These are phyloP conservation scores for Iphiclides podalirius DNA, from an alignment of 2,888 invertebrate species.

Conservation along the genomic window DNA sequence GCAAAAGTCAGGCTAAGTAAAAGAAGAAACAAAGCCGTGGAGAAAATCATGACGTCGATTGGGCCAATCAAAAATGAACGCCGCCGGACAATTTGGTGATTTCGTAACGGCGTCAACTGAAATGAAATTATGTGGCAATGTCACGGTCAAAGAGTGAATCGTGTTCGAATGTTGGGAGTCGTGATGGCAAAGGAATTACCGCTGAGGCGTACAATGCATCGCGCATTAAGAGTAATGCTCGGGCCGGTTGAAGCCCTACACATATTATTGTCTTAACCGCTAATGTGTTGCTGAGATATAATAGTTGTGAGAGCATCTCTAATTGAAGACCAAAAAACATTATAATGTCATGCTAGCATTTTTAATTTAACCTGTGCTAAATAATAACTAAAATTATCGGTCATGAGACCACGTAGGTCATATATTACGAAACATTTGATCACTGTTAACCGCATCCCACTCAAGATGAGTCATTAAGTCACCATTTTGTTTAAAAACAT, in stretches of 20 bases:
- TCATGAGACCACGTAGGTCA: too few species aligned
- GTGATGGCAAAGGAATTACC: slow-evolving; percentile 65
- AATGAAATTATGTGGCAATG: slow-evolving; percentile 61
- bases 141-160: slow-evolving; percentile 61
- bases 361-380: too few species aligned
- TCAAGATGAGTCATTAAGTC: not conserved
- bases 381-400: too few species aligned
- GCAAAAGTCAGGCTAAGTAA: too few species aligned
- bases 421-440: not conserved
- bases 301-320: slow-evolving; percentile 34
- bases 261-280: slow-evolving; percentile 60
- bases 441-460: not conserved
- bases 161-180: slow-evolving; percentile 50
- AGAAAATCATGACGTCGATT: too few species aligned
- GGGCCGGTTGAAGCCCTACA: slow-evolving; percentile 45
- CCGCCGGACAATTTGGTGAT: slow-evolving; percentile 32
- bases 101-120: slow-evolving; percentile 48
- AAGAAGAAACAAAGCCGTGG: not conserved
- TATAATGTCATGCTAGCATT: slow-evolving; percentile 23
- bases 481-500: too few species aligned
- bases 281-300: slow-evolving; percentile 52
- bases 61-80: slow-evolving; percentile 12
- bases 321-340: slow-evolving; percentile 37
- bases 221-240: slow-evolving; percentile 61
- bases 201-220: slow-evolving; percentile 47